These are phyloP conservation scores for Dermochelys coriacea DNA, from an alignment of 2,797 vertebrate species.

Conservation along the genomic window DNA sequence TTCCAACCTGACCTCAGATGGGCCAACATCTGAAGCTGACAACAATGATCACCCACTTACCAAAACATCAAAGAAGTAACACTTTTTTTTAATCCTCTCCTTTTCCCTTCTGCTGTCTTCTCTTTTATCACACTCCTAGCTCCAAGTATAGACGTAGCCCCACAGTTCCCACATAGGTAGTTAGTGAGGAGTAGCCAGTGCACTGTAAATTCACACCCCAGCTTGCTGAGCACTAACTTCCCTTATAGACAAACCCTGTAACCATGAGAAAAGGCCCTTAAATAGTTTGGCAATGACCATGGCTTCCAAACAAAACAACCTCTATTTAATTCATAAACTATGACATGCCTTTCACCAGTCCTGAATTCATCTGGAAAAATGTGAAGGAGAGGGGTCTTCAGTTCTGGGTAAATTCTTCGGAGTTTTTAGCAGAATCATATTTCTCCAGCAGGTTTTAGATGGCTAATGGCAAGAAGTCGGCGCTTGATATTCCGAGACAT, in stretches of 20 bases:
- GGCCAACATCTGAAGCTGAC: background rate
- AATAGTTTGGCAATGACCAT: background rate
- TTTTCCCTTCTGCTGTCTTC: background rate
- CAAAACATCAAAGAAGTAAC: background rate
- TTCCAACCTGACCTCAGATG: background rate
- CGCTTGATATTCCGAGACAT: background rate
- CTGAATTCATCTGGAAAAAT: background rate
- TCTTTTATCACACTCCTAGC: background rate
- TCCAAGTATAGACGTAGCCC: background rate
- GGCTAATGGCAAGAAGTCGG: background rate
- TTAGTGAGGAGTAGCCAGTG: background rate
- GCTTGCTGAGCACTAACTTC: background rate
- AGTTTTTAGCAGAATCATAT: background rate
- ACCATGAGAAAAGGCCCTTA: background rate
- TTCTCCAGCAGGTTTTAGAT: background rate
- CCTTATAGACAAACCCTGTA: slow-evolving; percentile 1
- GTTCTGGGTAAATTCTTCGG: background rate
- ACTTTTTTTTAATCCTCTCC: background rate
- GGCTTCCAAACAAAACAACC: slow-evolving; percentile 8
- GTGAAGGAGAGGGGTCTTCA: background rate
- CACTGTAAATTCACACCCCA: background rate
- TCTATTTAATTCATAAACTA: background rate
- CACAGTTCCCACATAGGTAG: background rate
- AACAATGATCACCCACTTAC: background rate
- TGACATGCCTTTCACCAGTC: slow-evolving; percentile 23